phyloP scores from a whole-genome alignment of 2,797 vertebrate genomes.

The Amblyopsis hoosieri region DNA sequence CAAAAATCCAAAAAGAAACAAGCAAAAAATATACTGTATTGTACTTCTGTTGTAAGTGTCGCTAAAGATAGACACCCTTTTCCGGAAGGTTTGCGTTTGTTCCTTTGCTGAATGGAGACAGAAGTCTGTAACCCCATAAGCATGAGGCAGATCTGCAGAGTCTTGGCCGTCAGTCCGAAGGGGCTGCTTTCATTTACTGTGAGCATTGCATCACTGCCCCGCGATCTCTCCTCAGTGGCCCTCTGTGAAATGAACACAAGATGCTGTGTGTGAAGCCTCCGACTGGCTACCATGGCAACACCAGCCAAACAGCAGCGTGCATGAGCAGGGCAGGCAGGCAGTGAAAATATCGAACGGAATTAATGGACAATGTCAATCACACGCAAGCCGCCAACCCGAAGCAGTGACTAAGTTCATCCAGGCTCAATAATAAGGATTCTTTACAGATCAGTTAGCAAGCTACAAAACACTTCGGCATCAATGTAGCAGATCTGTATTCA shows the following conservation, averaged over 20 bases:
- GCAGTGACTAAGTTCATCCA: slow-evolving; percentile 43
- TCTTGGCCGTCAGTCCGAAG: slow-evolving; percentile 71
- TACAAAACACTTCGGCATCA: slow-evolving; percentile 4
- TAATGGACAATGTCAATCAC: slow-evolving; percentile 39
- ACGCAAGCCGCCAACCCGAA: slow-evolving; percentile 47
- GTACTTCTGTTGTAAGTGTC: slow-evolving; percentile 1
- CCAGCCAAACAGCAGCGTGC: slow-evolving; percentile 72
- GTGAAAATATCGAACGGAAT: slow-evolving; percentile 46
- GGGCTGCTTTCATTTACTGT: slow-evolving; percentile 57
- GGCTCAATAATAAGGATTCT: slow-evolving; percentile 18
- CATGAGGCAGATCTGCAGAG: slow-evolving; percentile 44
- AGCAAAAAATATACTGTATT: slow-evolving; percentile 2
- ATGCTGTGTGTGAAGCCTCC: slow-evolving; percentile 87
- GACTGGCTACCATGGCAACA: slow-evolving; percentile 80
- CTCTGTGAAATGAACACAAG: slow-evolving; percentile 96
- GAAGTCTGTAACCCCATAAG: slow-evolving; percentile 32
- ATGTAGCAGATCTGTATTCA: slow-evolving; percentile 24
- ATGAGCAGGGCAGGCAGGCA: slow-evolving; percentile 60
- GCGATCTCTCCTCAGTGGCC: slow-evolving; percentile 75
- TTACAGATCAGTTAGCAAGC: slow-evolving; percentile 23
- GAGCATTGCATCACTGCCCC: slow-evolving; percentile 66
- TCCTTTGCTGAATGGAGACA: slow-evolving; percentile 39
- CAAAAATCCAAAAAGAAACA: slow-evolving; percentile 35
- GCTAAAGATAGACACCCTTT: slow-evolving; percentile 27
- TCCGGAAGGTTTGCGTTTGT: slow-evolving; percentile 23